These are phyloP conservation scores for Cathartes aura DNA, from an alignment of 2,113 vertebrate genomes.

Conservation along the genomic window DNA sequence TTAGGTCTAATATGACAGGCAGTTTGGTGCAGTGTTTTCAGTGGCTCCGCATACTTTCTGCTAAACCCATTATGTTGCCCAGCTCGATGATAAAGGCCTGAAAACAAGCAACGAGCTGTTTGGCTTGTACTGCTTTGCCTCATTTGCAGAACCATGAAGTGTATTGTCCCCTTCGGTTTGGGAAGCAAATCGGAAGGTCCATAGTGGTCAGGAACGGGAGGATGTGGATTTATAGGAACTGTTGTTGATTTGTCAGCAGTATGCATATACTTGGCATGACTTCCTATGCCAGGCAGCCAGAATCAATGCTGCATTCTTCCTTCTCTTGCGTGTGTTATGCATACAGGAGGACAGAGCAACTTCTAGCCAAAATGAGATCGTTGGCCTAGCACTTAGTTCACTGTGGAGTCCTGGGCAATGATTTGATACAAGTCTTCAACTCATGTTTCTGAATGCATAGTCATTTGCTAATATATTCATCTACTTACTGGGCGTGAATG, in stretches of 20 bases:
- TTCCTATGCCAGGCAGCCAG: neutral
- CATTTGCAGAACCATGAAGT: neutral
- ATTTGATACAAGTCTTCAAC: neutral
- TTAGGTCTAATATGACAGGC: accelerated
- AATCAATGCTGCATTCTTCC: neutral
- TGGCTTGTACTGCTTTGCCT: neutral
- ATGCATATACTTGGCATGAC: neutral
- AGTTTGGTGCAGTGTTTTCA: neutral
- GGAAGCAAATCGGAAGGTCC: neutral
- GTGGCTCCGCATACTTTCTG: neutral
- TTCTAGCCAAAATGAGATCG: neutral
- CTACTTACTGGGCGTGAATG: neutral
- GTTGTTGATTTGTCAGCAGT: neutral
- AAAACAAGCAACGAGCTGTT: neutral
- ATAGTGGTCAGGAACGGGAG: neutral
- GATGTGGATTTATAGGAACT: neutral
- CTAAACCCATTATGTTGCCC: accelerated
- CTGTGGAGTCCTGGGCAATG: neutral
- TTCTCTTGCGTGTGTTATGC: accelerated
- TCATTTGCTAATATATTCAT: neutral
- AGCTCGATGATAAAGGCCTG: neutral
- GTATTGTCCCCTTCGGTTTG: neutral
- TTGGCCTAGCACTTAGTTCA: neutral
- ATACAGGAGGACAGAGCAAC: too few species aligned
- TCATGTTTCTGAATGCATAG: neutral